Percentiles rank a stretch among this genome's conserved stretches.
phyloP scores from a whole-genome alignment of 2,113 vertebrate species.

The Oryzias javanicus region DNA sequence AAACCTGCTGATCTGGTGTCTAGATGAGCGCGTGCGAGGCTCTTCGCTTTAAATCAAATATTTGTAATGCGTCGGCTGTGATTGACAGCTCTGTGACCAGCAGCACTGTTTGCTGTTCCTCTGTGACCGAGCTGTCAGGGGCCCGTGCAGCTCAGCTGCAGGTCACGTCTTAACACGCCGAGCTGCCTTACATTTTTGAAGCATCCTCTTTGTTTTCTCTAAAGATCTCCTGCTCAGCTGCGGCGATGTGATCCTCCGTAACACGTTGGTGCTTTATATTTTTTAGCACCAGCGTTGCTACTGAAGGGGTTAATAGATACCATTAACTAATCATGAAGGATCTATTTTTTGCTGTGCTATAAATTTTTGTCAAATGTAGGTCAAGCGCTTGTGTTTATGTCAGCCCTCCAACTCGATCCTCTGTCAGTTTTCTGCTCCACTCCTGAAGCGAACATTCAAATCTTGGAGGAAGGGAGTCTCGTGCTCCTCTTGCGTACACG shows the following conservation, averaged over 20 bases:
- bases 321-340: conserved; percentile 6
- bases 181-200: conserved; percentile 10
- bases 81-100: background rate
- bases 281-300: conserved; percentile 4
- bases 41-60: conserved; percentile 20
- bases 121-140: background rate
- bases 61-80: background rate
- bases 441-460: conserved; percentile 44
- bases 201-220: conserved; percentile 2
- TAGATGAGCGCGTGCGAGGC: background rate
- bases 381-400: conserved; percentile 10
- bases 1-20: background rate
- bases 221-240: background rate
- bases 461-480: conserved; percentile 51
- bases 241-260: conserved; percentile 20
- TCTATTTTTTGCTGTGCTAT: background rate
- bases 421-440: conserved; percentile 45
- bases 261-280: conserved; percentile 1
- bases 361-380: conserved; percentile 36
- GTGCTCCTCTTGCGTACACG: conserved; percentile 34
- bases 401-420: background rate
- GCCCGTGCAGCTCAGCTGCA: background rate
- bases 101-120: background rate
- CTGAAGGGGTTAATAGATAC: conserved; percentile 10
- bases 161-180: conserved; percentile 12